Percentiles rank a stretch among this genome's conserved stretches.
Evolutionary conservation across 2,888 invertebrate species (phyloP).

Genomic region (Scaptomyza parva): DNA sequence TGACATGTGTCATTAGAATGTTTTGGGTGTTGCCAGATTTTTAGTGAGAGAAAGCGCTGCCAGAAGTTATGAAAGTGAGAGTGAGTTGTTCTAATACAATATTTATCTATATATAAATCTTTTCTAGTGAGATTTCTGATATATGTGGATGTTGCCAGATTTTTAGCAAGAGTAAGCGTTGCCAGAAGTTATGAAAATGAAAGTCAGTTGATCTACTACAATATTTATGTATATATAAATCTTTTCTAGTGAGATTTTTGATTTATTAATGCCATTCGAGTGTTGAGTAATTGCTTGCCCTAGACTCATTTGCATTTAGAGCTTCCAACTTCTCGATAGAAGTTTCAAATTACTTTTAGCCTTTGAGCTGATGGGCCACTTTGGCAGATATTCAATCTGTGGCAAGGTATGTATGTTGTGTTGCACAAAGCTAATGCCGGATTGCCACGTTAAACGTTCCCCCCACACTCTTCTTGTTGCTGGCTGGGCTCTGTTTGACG

Average conservation of each 20-base stretch:
- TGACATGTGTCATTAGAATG: conserved; percentile 49
- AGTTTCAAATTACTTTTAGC: conserved; percentile 44
- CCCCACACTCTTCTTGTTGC: neutral
- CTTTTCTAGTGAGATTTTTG: conserved; percentile 1
- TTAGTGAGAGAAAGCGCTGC: neutral
- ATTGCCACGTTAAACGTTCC: neutral
- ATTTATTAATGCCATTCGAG: conserved; percentile 16
- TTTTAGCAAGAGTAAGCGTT: neutral
- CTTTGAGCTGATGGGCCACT: conserved; percentile 45
- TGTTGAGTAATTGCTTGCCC: conserved; percentile 26
- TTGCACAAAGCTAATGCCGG: conserved; percentile 22
- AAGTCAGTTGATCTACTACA: neutral
- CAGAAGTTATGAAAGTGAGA: conserved; percentile 2
- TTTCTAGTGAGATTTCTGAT: conserved; percentile 9
- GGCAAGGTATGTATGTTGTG: conserved; percentile 14
- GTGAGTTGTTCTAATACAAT: neutral
- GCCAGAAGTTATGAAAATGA: conserved; percentile 3
- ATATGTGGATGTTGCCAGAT: conserved; percentile 5
- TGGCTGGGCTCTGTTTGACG: conserved; percentile 29
- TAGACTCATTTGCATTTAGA: conserved; percentile 30
- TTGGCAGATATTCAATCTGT: conserved; percentile 68
- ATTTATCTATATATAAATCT: neutral
- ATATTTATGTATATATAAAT: neutral
- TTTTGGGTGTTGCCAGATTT: conserved; percentile 7
- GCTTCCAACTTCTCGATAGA: conserved; percentile 6